Evolutionary conservation across 2,888 invertebrate species (phyloP).

Genomic region (Villa cingulata): DNA sequence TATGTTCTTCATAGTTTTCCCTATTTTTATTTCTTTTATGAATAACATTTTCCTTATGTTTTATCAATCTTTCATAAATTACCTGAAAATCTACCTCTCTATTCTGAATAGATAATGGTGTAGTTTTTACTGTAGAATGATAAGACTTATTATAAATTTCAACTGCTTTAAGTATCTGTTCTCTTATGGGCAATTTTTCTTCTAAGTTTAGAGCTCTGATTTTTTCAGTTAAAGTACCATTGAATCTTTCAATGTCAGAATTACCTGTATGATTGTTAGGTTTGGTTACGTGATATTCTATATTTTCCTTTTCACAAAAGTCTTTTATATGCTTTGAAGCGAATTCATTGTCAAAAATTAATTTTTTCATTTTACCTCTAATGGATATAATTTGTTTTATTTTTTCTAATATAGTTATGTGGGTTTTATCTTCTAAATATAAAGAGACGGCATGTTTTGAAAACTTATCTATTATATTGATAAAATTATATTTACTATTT

Average conservation of each 20-base stretch:
- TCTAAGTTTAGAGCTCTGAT: conserved; percentile 1
- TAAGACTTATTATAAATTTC: background rate
- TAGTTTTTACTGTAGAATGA: background rate
- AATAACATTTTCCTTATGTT: background rate
- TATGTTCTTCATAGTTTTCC: background rate
- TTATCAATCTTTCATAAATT: background rate
- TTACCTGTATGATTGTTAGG: background rate
- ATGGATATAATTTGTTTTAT: background rate
- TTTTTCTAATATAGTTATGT: background rate
- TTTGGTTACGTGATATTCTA: background rate
- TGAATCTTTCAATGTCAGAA: conserved; percentile 4
- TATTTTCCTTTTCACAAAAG: background rate
- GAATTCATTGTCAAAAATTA: conserved; percentile 6
- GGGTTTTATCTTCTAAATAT: background rate
- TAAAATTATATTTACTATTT: background rate
- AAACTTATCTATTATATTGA: conserved; percentile 2
- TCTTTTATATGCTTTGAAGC: conserved; percentile 2
- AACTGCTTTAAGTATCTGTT: background rate
- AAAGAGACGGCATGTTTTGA: conserved; percentile 1
- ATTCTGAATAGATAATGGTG: background rate
- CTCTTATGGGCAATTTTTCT: background rate
- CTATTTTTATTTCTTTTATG: background rate
- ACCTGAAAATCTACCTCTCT: background rate
- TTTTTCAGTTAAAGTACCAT: conserved; percentile 1
- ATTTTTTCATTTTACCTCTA: conserved; percentile 6